Percentiles rank a stretch among this genome's conserved stretches.
Conservation (phyloP, 2,113 vertebrate species). For the Lepus americanus region DNA sequence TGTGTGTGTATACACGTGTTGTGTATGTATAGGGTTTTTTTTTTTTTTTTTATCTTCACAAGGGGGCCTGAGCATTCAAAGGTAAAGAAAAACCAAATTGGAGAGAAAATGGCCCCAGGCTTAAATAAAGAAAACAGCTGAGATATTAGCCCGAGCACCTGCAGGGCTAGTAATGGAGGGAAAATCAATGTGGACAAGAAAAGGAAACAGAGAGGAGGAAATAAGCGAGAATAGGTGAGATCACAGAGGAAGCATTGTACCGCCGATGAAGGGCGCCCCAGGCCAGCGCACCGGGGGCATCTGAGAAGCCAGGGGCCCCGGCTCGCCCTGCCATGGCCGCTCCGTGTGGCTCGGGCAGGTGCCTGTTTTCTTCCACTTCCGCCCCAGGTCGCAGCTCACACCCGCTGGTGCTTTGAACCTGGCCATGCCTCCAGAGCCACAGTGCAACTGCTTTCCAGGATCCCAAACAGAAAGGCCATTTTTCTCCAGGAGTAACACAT, state of each 20-base stretch:
- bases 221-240: rapidly evolving
- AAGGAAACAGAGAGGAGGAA: not conserved
- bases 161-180: not conserved
- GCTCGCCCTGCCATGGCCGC: not conserved
- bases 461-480: not conserved
- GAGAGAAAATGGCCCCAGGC: not conserved
- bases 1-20: no score
- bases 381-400: not conserved
- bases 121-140: not conserved
- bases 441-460: not conserved
- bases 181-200: not conserved
- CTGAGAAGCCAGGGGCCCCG: not conserved
- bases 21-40: no score
- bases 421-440: not conserved
- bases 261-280: not conserved
- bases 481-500: not conserved
- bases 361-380: not conserved
- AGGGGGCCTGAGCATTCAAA: not conserved
- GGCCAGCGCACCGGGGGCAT: no score
- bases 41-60: not conserved
- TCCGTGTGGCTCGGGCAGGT: no score
- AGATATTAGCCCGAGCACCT: not conserved
- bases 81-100: not conserved
- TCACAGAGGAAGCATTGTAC: not conserved
- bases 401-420: not conserved